Evolutionary conservation across 2,113 vertebrate genomes (phyloP).

Genomic region (Pelecanus crispus): DNA sequence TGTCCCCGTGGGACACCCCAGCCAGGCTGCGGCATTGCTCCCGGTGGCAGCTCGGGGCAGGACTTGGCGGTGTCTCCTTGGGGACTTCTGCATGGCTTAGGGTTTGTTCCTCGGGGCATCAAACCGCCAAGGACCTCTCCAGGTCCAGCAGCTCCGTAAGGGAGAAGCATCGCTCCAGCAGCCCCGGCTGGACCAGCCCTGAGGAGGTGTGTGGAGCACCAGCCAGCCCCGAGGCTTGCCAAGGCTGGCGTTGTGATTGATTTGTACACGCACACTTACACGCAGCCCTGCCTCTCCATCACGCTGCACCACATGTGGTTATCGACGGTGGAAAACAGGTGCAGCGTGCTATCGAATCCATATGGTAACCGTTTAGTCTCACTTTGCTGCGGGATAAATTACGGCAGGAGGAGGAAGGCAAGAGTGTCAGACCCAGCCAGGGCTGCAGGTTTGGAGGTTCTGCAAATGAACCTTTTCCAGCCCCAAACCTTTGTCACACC

Average conservation of each 20-base stretch:
- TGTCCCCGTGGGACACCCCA: not conserved
- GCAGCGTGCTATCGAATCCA: not conserved
- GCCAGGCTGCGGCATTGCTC: not conserved
- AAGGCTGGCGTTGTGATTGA: not conserved
- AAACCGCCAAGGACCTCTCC: not conserved
- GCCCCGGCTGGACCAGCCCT: fast-evolving
- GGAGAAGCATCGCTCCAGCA: not conserved
- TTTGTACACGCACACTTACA: not conserved
- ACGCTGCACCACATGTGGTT: not conserved
- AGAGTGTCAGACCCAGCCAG: not conserved
- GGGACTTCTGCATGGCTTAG: not conserved
- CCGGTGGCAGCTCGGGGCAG: not conserved
- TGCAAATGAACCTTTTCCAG: not conserved
- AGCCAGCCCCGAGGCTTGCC: fast-evolving
- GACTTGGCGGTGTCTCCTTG: fast-evolving
- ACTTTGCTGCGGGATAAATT: conserved; percentile 6
- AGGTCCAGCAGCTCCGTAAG: not conserved
- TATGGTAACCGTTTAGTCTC: conserved; percentile 5
- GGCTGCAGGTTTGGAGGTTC: not conserved
- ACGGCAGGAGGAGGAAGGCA: not conserved
- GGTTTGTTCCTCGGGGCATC: not conserved
- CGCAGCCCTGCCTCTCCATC: not conserved
- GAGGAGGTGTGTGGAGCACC: fast-evolving
- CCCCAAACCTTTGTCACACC: not conserved
- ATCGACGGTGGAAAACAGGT: not conserved